Conservation (phyloP, 2,797 vertebrate species). For the Onychomys torridus region DNA sequence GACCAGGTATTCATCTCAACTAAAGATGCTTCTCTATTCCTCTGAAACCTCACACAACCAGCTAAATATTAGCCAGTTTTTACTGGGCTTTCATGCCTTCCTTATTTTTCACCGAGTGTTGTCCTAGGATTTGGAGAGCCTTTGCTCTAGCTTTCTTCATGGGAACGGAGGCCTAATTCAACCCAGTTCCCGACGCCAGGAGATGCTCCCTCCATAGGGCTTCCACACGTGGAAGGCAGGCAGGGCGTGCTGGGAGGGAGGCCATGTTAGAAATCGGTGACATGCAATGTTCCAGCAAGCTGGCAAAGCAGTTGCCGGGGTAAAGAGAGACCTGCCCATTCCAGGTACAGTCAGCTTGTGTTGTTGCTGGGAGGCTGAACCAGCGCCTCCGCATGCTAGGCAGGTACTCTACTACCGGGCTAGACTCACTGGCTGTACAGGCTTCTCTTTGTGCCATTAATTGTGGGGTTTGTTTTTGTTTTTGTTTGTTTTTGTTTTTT, state of each 20-base stretch:
- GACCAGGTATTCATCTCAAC: neutral
- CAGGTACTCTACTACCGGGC: neutral
- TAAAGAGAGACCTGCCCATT: neutral
- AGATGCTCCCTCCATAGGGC: neutral
- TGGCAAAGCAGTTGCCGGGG: neutral
- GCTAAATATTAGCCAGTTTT: neutral
- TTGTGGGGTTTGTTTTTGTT: neutral
- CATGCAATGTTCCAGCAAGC: neutral
- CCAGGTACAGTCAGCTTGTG: neutral
- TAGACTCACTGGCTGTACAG: accelerated
- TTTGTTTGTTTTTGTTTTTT: too few relatives aligned
- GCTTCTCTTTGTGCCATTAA: conserved; percentile 3
- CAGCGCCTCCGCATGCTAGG: neutral
- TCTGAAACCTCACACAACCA: neutral
- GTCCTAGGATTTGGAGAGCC: neutral
- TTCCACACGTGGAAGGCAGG: neutral
- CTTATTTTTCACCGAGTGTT: conserved; percentile 9
- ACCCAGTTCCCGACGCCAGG: neutral
- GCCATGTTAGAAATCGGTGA: neutral
- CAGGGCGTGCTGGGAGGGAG: neutral
- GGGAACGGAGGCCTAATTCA: neutral
- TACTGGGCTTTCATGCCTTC: neutral
- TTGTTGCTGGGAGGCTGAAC: neutral
- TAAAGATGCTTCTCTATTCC: neutral
- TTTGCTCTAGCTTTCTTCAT: neutral